Conservation (phyloP, 2,113 vertebrate genomes). For the Salvelinus namaycush region DNA sequence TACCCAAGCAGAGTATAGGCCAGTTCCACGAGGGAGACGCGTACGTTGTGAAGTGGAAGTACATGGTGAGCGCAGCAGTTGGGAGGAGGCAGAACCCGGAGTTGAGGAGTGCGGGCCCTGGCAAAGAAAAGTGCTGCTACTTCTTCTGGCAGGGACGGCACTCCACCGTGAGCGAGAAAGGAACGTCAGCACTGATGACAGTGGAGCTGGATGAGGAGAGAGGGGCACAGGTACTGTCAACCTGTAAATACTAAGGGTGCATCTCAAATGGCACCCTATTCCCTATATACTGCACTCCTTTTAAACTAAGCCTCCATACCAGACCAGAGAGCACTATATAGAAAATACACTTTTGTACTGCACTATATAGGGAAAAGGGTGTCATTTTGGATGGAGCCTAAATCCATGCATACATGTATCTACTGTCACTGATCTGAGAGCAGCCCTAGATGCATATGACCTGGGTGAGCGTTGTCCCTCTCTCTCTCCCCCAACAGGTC, state of each 20-base stretch:
- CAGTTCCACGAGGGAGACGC: slow-evolving; percentile 98
- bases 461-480: not conserved
- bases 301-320: not conserved
- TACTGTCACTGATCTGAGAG: not conserved
- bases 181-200: slow-evolving; percentile 94
- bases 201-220: slow-evolving; percentile 95
- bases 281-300: not conserved
- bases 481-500: slow-evolving; percentile 69
- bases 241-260: no score
- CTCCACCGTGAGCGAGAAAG: slow-evolving; percentile 93
- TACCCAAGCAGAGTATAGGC: slow-evolving; percentile 94
- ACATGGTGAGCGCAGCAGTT: slow-evolving; percentile 91
- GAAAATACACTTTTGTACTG: no score
- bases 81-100: slow-evolving; percentile 91
- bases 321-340: no score
- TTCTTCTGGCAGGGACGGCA: slow-evolving; percentile 99
- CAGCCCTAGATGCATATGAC: not conserved
- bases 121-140: slow-evolving; percentile 94
- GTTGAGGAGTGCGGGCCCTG: slow-evolving; percentile 76
- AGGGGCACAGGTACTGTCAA: slow-evolving; percentile 84
- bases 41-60: slow-evolving; percentile 98
- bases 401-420: not conserved
- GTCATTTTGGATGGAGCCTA: no score
- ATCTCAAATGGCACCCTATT: not conserved
- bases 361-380: no score